phyloP scores from a whole-genome alignment of 2,797 vertebrate species.

The Kryptolebias ocellatus region DNA sequence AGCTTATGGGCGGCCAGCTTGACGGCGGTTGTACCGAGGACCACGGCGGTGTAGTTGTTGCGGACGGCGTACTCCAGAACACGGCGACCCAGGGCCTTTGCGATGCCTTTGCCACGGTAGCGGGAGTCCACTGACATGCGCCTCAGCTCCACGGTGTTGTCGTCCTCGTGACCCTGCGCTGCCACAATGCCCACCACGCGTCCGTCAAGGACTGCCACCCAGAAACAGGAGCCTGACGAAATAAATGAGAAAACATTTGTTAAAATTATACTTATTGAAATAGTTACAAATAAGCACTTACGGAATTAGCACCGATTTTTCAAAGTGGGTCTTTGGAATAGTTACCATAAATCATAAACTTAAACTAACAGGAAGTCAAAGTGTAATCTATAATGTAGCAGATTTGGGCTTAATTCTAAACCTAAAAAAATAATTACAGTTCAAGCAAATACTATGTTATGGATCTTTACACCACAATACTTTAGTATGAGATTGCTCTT shows the following conservation, averaged over 20 bases:
- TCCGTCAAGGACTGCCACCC: conserved; percentile 96
- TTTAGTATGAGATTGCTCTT: too few species aligned
- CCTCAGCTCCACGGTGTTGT: conserved; percentile 94
- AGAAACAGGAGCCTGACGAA: conserved; percentile 93
- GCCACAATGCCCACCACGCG: conserved; percentile 97
- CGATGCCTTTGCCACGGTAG: conserved; percentile 96
- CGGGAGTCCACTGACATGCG: conserved; percentile 98
- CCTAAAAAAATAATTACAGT: too few species aligned
- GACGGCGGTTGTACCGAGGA: conserved; percentile 96
- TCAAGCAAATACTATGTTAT: too few species aligned
- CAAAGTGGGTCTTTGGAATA: too few species aligned
- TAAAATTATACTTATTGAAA: not conserved
- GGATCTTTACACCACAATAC: too few species aligned
- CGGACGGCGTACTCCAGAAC: conserved; percentile 96
- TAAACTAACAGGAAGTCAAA: too few species aligned
- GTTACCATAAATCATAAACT: too few species aligned
- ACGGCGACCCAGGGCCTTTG: conserved; percentile 94
- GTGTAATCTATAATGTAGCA: too few species aligned
- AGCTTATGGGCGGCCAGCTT: conserved; percentile 98
- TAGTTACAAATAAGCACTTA: not conserved
- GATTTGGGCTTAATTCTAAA: too few species aligned
- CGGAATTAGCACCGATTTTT: not conserved
- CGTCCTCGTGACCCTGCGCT: conserved; percentile 90
- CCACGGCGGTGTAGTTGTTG: conserved; percentile 94
- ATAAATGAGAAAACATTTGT: conserved; percentile 23